Evolutionary conservation across 2,113 vertebrate genomes (phyloP).

Genomic region (Tonatia bakeri): DNA sequence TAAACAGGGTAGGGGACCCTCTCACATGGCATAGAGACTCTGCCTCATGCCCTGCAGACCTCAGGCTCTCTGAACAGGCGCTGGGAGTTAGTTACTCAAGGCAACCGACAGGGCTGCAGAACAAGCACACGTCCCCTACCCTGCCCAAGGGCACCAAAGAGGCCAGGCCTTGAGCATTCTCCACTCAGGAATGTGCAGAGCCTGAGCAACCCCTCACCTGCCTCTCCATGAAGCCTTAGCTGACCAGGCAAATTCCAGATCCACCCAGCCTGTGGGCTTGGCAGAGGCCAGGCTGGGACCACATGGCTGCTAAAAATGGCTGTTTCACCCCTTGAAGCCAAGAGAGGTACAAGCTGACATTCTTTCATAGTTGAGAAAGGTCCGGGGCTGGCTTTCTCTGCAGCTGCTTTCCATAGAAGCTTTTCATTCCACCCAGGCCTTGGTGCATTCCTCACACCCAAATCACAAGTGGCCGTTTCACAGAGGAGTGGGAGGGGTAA

Average conservation of each 20-base stretch:
- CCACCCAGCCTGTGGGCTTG: background rate
- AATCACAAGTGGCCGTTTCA: background rate
- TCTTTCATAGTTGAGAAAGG: background rate
- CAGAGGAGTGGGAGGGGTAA: background rate
- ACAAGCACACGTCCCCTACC: background rate
- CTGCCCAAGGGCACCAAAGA: too few relatives aligned
- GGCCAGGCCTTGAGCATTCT: fast-evolving
- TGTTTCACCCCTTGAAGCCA: background rate
- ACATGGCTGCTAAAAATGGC: background rate
- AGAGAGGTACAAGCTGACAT: conserved; percentile 26
- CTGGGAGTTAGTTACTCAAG: background rate
- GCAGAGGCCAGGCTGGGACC: background rate
- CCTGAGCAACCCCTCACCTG: background rate
- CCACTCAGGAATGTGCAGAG: background rate
- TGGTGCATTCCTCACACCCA: background rate
- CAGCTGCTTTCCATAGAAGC: background rate
- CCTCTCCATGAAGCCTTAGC: background rate
- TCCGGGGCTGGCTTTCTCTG: background rate
- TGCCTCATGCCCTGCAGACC: fast-evolving
- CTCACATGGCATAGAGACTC: fast-evolving
- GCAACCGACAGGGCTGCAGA: background rate
- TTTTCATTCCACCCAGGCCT: background rate
- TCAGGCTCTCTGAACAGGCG: background rate
- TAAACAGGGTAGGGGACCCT: background rate
- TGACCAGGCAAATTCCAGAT: background rate